Percentiles rank a stretch among this genome's conserved stretches.
Evolutionary conservation across 1,140 invertebrate species (phyloP).

Genomic region (Sycophaga agraensis): DNA sequence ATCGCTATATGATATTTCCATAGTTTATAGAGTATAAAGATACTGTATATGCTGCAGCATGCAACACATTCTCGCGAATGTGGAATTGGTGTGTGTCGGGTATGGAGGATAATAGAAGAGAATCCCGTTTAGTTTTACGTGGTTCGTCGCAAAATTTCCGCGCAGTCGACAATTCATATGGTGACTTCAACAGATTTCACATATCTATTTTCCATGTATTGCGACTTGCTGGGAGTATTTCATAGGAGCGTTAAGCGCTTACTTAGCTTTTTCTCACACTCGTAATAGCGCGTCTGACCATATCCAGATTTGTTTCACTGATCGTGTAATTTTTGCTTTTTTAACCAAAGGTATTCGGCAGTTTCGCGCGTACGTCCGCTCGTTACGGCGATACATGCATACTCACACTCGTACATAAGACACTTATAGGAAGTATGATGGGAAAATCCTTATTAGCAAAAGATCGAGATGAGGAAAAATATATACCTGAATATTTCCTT

Average conservation of each 20-base stretch:
- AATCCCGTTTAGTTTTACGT: conserved; percentile 1
- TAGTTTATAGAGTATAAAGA: conserved; percentile 19
- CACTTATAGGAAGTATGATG: too few relatives aligned
- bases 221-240: not conserved
- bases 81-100: conserved; percentile 11
- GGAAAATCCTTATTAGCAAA: too few relatives aligned
- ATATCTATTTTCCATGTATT: not conserved
- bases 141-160: too few relatives aligned
- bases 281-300: not conserved
- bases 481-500: too few relatives aligned
- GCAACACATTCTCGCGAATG: conserved; percentile 15
- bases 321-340: not conserved
- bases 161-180: too few relatives aligned
- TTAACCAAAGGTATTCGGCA: too few relatives aligned
- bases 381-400: too few relatives aligned
- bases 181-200: conserved; percentile 1
- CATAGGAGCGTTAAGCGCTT: not conserved
- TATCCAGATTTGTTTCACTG: not conserved
- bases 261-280: not conserved
- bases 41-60: conserved; percentile 18
- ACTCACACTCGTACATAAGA: too few relatives aligned
- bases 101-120: conserved; percentile 5
- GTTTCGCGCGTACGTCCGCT: too few relatives aligned
- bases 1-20: conserved; percentile 4
- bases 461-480: too few relatives aligned